Evolutionary conservation across 2,113 vertebrate species (phyloP), one percentile per base, ranked within the genome.

Genomic region (Cathartes aura): DNA sequence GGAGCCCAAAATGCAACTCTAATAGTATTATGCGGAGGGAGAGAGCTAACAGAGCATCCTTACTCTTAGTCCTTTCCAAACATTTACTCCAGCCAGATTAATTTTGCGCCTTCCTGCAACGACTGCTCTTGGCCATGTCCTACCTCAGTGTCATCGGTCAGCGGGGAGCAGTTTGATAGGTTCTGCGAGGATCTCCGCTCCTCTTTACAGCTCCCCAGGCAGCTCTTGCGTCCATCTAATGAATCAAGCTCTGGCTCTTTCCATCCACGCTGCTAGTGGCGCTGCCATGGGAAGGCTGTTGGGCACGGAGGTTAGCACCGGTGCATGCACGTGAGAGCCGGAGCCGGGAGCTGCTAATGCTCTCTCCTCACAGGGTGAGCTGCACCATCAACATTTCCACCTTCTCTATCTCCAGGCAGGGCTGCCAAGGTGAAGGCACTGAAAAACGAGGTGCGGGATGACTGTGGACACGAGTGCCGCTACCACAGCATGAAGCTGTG

Each of bases 1-100:
- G 2, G 43, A 80, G 19, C 34, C 30, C 53, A 48, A 45, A 29
- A 36, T 20, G 22, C 62, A 29, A 2, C 26, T 36, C 27, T 12
- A n/a, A 4, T 3, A 36, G n/a, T 21, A 14, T 18, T 52, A 9
- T 38, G 42, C 0, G 0, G 12, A 67, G 43, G 52, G 23, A 89
- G 81, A 52, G 40, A 66, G 42, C 55, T 47, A n/a, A 29, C 10
- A 55, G 42, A 66, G 16, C 24, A 34, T 50, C 91, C 52, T 87
- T 23, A 56, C 32, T 47, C 53, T 34, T 17, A 5, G 5, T 23
- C 59, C 55, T 92, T 82, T 58, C 75, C 79, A 89, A 60, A 75
- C 30, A 30, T 60, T 95, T 91, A 32, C 42, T 83, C 55, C 48
- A 56, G 70, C 22, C 40, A 45, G 59, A 27, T 74, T 84, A 2